Evolutionary conservation across 2,888 invertebrate genomes (phyloP), one percentile per base, ranked within the genome.

Genomic region (Mactromeris polynyma): DNA sequence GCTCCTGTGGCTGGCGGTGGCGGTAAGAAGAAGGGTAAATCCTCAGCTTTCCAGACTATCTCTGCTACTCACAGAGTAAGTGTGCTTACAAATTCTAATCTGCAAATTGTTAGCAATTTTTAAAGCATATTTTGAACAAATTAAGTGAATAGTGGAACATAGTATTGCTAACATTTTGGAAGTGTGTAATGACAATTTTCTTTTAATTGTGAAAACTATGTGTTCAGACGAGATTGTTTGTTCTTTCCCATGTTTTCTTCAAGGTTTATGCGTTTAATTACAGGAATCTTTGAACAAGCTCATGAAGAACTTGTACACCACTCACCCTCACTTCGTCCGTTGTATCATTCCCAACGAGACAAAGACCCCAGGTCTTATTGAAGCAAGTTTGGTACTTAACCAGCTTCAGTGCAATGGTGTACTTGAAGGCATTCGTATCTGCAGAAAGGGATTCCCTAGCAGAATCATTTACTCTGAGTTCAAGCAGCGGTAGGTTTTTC

Each of bases 381-480:
- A 99, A 97, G 99, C 99, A 94, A 98, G 98, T 97, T 98, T 99
- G 97, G 99, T 99, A 92, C 98, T 99, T 98, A 99, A 99, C 97
- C 99, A 99, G 98, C 98, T 99, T 97, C 99, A 99, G 96, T 99
- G 99, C 98, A 99, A 99, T 98, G 99, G 99, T 98, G 99, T 99
- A 97, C 98, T 99, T 98, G 99, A 99, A 98, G 99, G 99, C 97
- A 99, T 99, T 98, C 99, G 99, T 98, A 99, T 99, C 98, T 99
- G 99, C 97, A 98, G 99, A 97, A 97, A 97, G 94, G 99, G 99
- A 97, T 99, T 99, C 98, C 99, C 99, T 98, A 99, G 99, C 98
- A 98, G 99, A 97, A 99, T 99, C 99, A 98, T 99, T 96, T 99
- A 99, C 97, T 98, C 99, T 95, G 99, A 99, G 97, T 99, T 99